phyloP scores from a whole-genome alignment of 2,888 invertebrate species.

The Mystacides longicornis region DNA sequence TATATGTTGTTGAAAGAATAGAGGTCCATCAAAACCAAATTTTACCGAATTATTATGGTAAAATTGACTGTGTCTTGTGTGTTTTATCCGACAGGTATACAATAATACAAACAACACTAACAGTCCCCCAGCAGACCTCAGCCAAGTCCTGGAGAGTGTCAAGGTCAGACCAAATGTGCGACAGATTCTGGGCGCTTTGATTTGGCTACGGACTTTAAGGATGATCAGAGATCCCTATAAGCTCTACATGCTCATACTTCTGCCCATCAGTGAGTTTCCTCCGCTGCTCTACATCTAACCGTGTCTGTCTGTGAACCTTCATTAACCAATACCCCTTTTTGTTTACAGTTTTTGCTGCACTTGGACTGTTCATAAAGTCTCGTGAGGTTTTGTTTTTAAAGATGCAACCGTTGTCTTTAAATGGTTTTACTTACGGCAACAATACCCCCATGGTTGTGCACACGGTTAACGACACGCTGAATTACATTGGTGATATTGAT shows the following conservation, averaged over 20 bases:
- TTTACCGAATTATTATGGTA: no score
- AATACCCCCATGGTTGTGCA: conserved; percentile 55
- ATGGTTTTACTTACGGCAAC: conserved; percentile 54
- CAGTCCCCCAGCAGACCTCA: conserved; percentile 44
- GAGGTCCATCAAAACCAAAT: no score
- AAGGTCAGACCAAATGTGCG: conserved; percentile 55
- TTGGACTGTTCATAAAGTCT: conserved; percentile 58
- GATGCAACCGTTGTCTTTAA: conserved; percentile 55
- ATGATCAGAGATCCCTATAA: conserved; percentile 65
- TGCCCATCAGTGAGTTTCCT: conserved; percentile 53
- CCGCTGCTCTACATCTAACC: neutral
- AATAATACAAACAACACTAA: conserved; percentile 28
- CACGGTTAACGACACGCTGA: conserved; percentile 40
- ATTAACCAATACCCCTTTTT: neutral
- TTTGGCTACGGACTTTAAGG: conserved; percentile 57
- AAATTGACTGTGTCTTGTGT: neutral
- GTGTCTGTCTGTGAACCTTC: neutral
- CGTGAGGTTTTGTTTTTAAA: conserved; percentile 56
- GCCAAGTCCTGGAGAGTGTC: conserved; percentile 53
- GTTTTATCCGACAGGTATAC: conserved; percentile 34
- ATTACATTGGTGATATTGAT: conserved; percentile 36
- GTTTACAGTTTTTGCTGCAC: conserved; percentile 52
- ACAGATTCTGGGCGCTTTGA: conserved; percentile 59
- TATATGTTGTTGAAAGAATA: no score
- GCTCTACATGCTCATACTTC: conserved; percentile 64